Conservation (phyloP, 2,797 vertebrate genomes). For the Sarcoramphus papa region DNA sequence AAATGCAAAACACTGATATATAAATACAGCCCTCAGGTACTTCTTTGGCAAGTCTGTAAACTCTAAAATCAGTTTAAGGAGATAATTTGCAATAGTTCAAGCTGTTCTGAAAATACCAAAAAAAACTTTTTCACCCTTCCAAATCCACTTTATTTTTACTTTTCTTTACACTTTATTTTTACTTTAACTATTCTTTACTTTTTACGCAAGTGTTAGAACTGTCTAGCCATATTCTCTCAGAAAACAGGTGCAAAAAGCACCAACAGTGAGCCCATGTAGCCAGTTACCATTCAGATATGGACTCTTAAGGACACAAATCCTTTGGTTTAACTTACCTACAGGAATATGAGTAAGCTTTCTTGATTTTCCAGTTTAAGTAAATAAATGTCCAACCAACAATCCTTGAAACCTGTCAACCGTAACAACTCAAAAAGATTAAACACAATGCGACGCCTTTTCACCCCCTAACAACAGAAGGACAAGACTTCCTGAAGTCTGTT, state of each 20-base stretch:
- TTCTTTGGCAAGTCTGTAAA: background rate
- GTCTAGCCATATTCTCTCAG: background rate
- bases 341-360: background rate
- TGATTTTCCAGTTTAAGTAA: background rate
- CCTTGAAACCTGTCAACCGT: background rate
- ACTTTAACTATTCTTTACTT: background rate
- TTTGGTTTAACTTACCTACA: background rate
- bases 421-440: background rate
- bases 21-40: background rate
- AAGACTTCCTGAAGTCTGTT: background rate
- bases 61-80: background rate
- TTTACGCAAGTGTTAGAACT: background rate
- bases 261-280: background rate
- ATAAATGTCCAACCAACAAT: background rate
- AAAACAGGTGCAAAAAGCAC: background rate
- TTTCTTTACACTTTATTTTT: too few species aligned
- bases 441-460: background rate
- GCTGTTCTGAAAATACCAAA: background rate
- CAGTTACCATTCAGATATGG: rapidly evolving
- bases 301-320: background rate
- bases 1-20: background rate
- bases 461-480: background rate
- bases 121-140: background rate
- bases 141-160: background rate
- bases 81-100: background rate